Conservation (phyloP, 1,140 invertebrate species). For the Listronotus oregonensis region DNA sequence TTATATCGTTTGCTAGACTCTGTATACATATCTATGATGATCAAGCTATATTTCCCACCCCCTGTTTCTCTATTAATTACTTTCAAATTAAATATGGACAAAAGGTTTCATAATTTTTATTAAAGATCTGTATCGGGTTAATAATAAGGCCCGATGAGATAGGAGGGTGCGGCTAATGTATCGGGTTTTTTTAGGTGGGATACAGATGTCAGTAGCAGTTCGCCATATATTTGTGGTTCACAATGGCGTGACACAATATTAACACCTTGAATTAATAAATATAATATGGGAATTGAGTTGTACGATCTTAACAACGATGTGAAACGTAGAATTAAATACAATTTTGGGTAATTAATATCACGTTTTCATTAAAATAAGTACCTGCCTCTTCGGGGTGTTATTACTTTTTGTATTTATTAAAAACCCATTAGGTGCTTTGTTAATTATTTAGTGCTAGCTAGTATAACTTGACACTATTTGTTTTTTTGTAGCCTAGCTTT, state of each 20-base stretch:
- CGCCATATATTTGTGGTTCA: background rate
- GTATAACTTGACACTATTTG: too few relatives aligned
- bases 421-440: too few relatives aligned
- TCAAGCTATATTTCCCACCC: background rate
- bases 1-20: too few relatives aligned
- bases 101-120: slow-evolving; percentile 49
- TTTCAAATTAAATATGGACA: slow-evolving; percentile 47
- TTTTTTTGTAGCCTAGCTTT: too few relatives aligned
- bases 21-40: too few relatives aligned
- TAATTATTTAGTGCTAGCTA: too few relatives aligned
- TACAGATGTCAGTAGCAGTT: slow-evolving; percentile 7
- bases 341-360: too few relatives aligned
- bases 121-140: slow-evolving; percentile 50
- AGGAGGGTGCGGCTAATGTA: slow-evolving; percentile 2
- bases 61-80: slow-evolving; percentile 37
- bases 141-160: slow-evolving; percentile 40
- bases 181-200: background rate
- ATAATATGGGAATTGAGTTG: background rate
- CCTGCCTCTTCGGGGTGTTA: too few relatives aligned
- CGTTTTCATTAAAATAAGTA: too few relatives aligned
- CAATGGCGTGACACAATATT: background rate
- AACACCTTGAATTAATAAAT: slow-evolving; percentile 9
- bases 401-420: too few relatives aligned
- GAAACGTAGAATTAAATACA: background rate
- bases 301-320: background rate